Base-by-base conservation (phyloP, 2,113 vertebrate species). In the Rhea americana region DNA sequence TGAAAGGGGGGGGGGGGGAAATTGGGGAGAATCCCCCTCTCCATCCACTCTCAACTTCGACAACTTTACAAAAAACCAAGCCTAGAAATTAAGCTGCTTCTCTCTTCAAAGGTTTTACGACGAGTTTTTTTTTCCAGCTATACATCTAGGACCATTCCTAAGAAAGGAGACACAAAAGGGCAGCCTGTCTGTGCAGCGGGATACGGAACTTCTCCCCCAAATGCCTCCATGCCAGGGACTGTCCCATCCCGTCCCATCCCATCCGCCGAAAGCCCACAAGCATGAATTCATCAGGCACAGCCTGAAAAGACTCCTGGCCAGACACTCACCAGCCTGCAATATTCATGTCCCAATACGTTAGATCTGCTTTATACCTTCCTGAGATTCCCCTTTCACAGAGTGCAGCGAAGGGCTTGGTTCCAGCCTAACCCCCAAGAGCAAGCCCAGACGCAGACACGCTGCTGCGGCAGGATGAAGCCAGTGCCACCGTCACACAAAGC, bases 51-150 rank as follows among this genome's bases (percentile, higher is more conserved):
- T 75, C 75, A 84, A 21, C 48, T 79, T 56, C 28, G 56, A 43
- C 26, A 66, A 19, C 39, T 65, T 85, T 50, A 80, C 25, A 76
- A 84, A 89, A 58, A 89, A 58, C 20, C 16, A 51, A 92, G 47
- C n/a, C 37, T 43, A 86, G 53, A 58, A 4, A 10, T 35, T 45
- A 56, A 53, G 25, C 41, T 72, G 9, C 62, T 58, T 41, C 8
- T 75, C 3, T 66, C 48, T 68, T 75, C 19, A 72, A 41, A 73
- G 22, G 55, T 28, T 7, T 47, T 63, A 7, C 65, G 63, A 37
- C 3, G 55, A 55, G 21, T 28, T 50, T 14, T 50, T 91, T 90
- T 83, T 67, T 41, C 74, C 35, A 81, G 61, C 50, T 53, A 18
- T 65, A 55, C 32, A 41, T 74, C n/a, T 78, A 56, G 66, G 13